Evolutionary conservation across 2,888 invertebrate species (phyloP).

Genomic region (Microchrysa polita): DNA sequence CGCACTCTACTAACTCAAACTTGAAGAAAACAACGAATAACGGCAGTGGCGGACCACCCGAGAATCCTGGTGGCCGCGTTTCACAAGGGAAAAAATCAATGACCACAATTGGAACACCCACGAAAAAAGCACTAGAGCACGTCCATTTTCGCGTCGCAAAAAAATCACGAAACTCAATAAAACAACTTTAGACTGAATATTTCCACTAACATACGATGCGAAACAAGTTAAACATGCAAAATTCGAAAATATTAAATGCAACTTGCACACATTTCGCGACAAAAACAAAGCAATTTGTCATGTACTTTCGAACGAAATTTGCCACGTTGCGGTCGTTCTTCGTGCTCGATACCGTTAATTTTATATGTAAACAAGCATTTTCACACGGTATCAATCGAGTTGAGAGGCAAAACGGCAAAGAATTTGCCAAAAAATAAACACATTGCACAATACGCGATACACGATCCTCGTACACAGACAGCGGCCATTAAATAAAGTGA

Average conservation of each 20-base stretch:
- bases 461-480: slow-evolving; percentile 32
- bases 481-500: slow-evolving; percentile 46
- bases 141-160: slow-evolving; percentile 16
- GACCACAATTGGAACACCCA: slow-evolving; percentile 30
- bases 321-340: not conserved
- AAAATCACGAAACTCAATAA: slow-evolving; percentile 19
- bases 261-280: slow-evolving; percentile 39
- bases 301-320: slow-evolving; percentile 41
- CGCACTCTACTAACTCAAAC: not conserved
- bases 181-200: not conserved
- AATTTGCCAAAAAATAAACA: slow-evolving; percentile 40
- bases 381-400: not conserved
- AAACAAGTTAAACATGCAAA: slow-evolving; percentile 38
- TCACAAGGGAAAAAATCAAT: slow-evolving; percentile 47
- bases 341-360: not conserved
- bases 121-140: slow-evolving; percentile 4
- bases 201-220: slow-evolving; percentile 1
- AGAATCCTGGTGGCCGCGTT: not conserved
- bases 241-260: slow-evolving; percentile 14
- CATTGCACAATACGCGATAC: slow-evolving; percentile 41
- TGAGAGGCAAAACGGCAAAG: not conserved
- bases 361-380: slow-evolving; percentile 19
- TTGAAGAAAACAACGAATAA: not conserved
- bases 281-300: slow-evolving; percentile 47
- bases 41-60: not conserved